Conservation (phyloP, 2,888 invertebrate genomes). For the Leucozona laternaria region DNA sequence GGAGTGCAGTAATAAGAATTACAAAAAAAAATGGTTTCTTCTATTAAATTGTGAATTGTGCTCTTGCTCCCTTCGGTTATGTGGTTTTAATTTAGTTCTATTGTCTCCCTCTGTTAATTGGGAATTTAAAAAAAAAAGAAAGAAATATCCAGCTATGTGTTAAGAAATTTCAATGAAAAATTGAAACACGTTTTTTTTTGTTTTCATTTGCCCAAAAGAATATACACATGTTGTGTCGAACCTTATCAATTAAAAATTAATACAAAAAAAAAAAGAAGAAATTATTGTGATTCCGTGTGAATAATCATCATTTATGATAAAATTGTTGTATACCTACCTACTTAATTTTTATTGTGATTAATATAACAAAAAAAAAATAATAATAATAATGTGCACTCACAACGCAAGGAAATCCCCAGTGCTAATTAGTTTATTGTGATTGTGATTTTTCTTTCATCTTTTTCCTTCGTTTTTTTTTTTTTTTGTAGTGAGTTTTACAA, state of each 20-base stretch:
- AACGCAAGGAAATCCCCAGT: constrained; percentile 34
- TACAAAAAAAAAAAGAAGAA: background rate
- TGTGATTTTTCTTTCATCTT: constrained; percentile 8
- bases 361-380: background rate
- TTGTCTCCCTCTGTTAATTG: constrained; percentile 11
- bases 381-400: constrained; percentile 18
- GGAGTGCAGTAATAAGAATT: constrained; percentile 4
- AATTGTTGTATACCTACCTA: constrained; percentile 5
- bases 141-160: too few species aligned
- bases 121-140: background rate
- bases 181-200: background rate
- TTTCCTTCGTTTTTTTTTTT: constrained; percentile 31
- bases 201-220: background rate
- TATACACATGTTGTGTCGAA: constrained; percentile 18
- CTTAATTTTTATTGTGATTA: constrained; percentile 13
- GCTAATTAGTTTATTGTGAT: constrained; percentile 49
- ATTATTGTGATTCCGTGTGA: background rate
- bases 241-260: background rate
- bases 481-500: background rate
- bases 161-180: background rate
- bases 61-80: background rate
- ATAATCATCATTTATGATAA: constrained; percentile 1
- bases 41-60: constrained; percentile 25
- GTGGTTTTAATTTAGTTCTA: constrained; percentile 15
- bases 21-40: constrained; percentile 24